Conservation (phyloP, 1,140 invertebrate genomes). For the Ditylenchus dipsaci region DNA sequence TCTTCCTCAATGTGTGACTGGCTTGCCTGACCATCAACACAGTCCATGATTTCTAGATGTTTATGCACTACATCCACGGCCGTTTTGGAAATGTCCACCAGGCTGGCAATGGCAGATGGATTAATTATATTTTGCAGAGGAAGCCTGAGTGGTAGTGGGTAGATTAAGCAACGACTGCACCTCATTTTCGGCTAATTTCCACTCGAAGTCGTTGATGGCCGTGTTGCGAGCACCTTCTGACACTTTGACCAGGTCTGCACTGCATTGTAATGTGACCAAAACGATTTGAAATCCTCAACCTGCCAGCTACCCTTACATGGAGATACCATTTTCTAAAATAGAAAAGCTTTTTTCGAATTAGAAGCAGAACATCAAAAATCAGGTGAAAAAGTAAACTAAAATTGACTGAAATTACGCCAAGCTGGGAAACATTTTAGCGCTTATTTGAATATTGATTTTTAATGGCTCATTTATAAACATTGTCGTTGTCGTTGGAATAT, state of each 20-base stretch:
- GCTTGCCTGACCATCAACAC: background rate
- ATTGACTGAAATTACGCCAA: too few species aligned
- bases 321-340: too few species aligned
- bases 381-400: too few species aligned
- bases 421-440: too few species aligned
- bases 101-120: background rate
- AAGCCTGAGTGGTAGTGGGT: background rate
- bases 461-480: too few species aligned
- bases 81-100: background rate
- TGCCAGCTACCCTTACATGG: background rate
- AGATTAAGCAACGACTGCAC: constrained; percentile 4
- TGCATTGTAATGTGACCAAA: constrained; percentile 6
- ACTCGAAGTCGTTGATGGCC: constrained; percentile 1
- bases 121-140: background rate
- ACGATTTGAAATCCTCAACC: background rate
- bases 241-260: background rate
- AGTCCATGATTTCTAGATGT: background rate
- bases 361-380: too few species aligned
- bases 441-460: too few species aligned
- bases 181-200: constrained; percentile 9
- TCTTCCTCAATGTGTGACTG: background rate
- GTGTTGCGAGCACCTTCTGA: constrained; percentile 2
- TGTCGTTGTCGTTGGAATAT: too few species aligned
- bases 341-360: too few species aligned
- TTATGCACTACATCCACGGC: background rate